Evolutionary conservation across 2,113 vertebrate genomes (phyloP), one percentile per base, ranked within the genome.

Genomic region (Bambusicola thoracicus): DNA sequence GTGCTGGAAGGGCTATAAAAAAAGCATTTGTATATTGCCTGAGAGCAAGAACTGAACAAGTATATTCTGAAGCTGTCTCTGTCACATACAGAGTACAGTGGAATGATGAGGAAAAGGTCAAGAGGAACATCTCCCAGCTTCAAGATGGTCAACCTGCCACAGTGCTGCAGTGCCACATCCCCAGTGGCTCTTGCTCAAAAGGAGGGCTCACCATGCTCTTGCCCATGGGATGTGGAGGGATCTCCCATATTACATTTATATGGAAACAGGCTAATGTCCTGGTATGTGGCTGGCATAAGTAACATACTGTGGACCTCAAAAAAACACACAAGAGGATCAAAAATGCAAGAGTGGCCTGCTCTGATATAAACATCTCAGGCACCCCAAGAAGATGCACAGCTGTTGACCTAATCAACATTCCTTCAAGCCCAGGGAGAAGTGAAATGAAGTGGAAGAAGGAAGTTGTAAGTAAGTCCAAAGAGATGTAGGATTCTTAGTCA

Each of bases 211-310:
- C 29, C 14, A 32, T 0, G 4, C 10, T 61, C 25, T 65, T 62
- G 38, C 15, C 21, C 13, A 20, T 1, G 10, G 40, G 40, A 73
- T 44, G 44, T 0, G 0, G 8, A 75, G 9, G 9, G 25, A 40
- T 29, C 32, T 32, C 14, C n/a, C 41, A 32, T 4, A 66, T 40
- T 77, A 25, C 19, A 32, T 85, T 73, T 53, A 61, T 9, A 40
- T 27, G 56, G 32, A 53, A 73, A 79, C 2, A 55, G 40, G 12
- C 16, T 69, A 48, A 69, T n/a, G 25, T 22, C 18, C 13, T 75
- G 38, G 44, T 10, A 48, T 1, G 10, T 5, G 59, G 70, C 13
- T 67, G 22, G 22, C 8, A 4, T 30, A 63, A 63, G 13, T 29
- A 51, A 48, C 34, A 61, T 22, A 24, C 56, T 78, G 27, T 40